A percentile compares a stretch with the other conserved stretches of the same genome.
Evolutionary conservation across 1,140 invertebrate species (phyloP).

Genomic region (Trichonephila clavipes): DNA sequence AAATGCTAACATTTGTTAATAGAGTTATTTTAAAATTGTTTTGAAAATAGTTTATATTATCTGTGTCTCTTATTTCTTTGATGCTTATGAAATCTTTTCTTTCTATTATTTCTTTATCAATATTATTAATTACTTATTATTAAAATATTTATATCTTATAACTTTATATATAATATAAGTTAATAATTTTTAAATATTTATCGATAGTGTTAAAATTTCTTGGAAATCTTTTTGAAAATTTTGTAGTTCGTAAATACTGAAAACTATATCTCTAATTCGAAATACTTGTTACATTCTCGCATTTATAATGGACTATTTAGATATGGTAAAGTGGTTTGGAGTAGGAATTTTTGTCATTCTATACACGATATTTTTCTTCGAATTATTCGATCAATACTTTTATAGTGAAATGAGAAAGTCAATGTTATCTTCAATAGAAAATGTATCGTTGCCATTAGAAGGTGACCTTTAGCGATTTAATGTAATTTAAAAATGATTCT

Average conservation of each 20-base stretch:
- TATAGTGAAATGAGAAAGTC: conserved; percentile 44
- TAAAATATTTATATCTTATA: neutral
- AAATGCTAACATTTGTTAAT: neutral
- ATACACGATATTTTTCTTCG: conserved; percentile 73
- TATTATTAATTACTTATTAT: neutral
- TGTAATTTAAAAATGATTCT: too few relatives aligned
- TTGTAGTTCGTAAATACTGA: too few relatives aligned
- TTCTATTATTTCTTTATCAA: neutral
- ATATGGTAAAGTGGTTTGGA: conserved; percentile 44
- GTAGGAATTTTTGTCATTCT: conserved; percentile 60
- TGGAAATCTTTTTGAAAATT: too few relatives aligned
- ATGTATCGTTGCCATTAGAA: neutral
- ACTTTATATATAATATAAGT: too few relatives aligned
- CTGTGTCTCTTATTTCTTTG: too few relatives aligned
- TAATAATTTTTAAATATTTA: too few relatives aligned
- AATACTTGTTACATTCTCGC: too few relatives aligned
- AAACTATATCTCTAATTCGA: too few relatives aligned
- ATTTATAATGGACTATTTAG: conserved; percentile 63
- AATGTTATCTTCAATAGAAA: neutral
- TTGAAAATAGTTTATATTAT: neutral
- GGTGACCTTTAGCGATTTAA: neutral
- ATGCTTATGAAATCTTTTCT: neutral
- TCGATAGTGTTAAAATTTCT: too few relatives aligned
- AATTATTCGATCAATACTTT: conserved; percentile 66
- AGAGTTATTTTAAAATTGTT: neutral